Evolutionary conservation across 2,888 invertebrate genomes (phyloP).

Genomic region (Brenthis hecate): DNA sequence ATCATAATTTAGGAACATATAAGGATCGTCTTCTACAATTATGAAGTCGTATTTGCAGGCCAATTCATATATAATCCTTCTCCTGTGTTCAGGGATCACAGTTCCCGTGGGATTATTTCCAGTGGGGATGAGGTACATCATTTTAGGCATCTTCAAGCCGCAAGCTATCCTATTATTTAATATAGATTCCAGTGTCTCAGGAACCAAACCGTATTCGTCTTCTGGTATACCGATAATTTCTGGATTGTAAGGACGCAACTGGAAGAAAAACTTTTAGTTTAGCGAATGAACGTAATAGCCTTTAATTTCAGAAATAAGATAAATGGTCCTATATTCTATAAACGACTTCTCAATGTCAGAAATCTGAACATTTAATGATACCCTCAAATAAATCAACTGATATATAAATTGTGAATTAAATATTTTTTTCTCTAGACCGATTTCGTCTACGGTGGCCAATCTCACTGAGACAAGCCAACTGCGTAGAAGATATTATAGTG

Average conservation of each 20-base stretch:
- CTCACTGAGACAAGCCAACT: too few relatives aligned
- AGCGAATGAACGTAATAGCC: background rate
- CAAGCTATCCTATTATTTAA: conserved; percentile 71
- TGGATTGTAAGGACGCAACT: conserved; percentile 87
- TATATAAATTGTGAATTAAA: too few relatives aligned
- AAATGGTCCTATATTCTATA: too few relatives aligned
- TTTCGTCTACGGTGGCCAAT: too few relatives aligned
- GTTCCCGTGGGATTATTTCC: conserved; percentile 90
- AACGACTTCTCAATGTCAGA: too few relatives aligned
- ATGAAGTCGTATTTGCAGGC: conserved; percentile 89
- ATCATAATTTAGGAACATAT: conserved; percentile 89
- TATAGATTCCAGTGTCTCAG: conserved; percentile 81
- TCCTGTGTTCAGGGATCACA: conserved; percentile 84
- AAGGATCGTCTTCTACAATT: conserved; percentile 92
- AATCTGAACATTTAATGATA: too few relatives aligned
- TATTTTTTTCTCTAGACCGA: too few relatives aligned
- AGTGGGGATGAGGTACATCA: conserved; percentile 89
- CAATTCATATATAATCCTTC: conserved; percentile 86
- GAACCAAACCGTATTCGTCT: conserved; percentile 86
- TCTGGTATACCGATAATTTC: conserved; percentile 86
- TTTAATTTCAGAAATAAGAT: too few relatives aligned
- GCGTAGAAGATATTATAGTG: too few relatives aligned
- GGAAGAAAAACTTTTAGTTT: conserved; percentile 42
- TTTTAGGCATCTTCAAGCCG: conserved; percentile 85
- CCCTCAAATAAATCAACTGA: too few relatives aligned